Base-by-base conservation (phyloP, 1,140 invertebrate genomes). In the Calephelis nemesis region DNA sequence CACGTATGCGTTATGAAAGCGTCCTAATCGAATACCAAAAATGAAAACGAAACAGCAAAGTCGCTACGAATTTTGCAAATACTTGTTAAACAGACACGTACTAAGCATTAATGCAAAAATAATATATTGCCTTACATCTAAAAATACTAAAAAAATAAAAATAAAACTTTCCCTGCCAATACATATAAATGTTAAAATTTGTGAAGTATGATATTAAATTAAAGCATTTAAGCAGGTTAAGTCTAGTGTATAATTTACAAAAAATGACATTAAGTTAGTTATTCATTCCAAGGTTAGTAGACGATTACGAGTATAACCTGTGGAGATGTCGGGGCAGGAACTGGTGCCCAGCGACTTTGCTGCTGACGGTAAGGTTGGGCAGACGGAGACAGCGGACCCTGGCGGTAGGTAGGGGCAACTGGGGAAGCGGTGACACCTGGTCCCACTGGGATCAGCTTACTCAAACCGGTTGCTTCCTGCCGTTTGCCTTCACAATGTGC, bases 341-440 rank as follows among this genome's bases (percentile, higher is more conserved):
- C 89, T 11, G 89, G 89, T 67, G 87, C 87, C 87, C 88, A 92
- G 69, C 88, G 85, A 73, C 73, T 83, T 73, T 76, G 82, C 70
- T 81, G 85, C 78, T 76, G 84, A 74, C 88, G 84, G 80, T 92
- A 91, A 66, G 89, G 84, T 76, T 90, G 88, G 72, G 88, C 81
- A 71, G 77, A 81, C 54, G 89, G 87, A 66, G 89, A 88, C 68
- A 78, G 67, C 42, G 87, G 85, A 54, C 79, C 85, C 71, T 87
- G 86, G 66, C 81, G 81, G 87, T 93, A 83, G 54, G 83, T 66
- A 11, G 75, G 76, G 62, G 78, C 67, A 9, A 71, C 67, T 2
- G 82, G 78, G 49, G 81, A 75, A 7, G 81, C 80, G 62, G 80
- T 78, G 11, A 83, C 77, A 48, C 87, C 88, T 0, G 87, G 85